Conservation (phyloP, 2,113 vertebrate species). For the Hemichromis elongatus region DNA sequence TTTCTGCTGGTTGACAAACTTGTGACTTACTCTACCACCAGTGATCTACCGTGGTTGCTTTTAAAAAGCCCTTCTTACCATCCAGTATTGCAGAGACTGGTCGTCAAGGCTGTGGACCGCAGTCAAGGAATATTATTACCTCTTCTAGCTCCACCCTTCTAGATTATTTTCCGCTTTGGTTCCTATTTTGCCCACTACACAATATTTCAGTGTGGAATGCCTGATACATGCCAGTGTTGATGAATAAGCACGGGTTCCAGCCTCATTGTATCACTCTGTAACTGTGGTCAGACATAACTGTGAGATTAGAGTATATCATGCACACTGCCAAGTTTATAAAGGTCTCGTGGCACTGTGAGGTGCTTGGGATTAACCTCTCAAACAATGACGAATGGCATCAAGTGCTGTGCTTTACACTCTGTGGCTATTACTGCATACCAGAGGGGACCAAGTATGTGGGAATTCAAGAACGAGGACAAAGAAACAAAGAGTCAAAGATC, state of each 20-base stretch:
- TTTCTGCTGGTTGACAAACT: neutral
- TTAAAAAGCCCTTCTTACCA: neutral
- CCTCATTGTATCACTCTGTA: neutral
- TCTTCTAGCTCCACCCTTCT: neutral
- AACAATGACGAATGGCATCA: conserved; percentile 25
- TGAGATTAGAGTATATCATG: neutral
- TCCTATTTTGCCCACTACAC: neutral
- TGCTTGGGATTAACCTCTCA: conserved; percentile 28
- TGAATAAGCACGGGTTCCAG: neutral
- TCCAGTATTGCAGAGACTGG: neutral
- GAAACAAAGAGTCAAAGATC: neutral
- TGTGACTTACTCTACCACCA: neutral
- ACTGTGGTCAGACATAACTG: neutral
- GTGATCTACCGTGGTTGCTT: neutral
- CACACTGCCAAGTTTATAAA: conserved; percentile 8
- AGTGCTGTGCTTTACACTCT: conserved; percentile 21
- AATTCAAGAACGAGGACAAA: neutral
- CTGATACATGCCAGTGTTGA: neutral
- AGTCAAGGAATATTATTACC: neutral
- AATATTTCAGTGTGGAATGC: neutral
- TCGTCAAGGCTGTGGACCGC: neutral
- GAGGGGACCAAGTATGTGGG: neutral
- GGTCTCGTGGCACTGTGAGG: conserved; percentile 4
- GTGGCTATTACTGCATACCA: conserved; percentile 23
- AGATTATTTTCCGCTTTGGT: neutral